Percentiles rank a stretch among this genome's conserved stretches.
These are phyloP conservation scores for Eriocheir sinensis DNA, from an alignment of 1,140 invertebrate species.

Conservation along the genomic window DNA sequence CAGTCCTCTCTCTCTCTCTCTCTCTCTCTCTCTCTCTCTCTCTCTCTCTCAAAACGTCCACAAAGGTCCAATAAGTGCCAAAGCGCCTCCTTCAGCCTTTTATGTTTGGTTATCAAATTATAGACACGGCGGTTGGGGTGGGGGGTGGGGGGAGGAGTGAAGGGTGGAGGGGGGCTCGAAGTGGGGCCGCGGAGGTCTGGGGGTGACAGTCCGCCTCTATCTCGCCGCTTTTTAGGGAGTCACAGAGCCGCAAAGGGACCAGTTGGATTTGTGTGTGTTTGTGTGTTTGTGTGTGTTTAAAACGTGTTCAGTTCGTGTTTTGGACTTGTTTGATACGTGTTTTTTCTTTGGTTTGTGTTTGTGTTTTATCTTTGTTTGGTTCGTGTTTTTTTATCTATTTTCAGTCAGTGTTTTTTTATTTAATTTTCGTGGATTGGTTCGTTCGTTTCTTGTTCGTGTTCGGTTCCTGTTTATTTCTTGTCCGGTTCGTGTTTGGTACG, in stretches of 20 bases:
- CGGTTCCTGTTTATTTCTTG: too few relatives aligned
- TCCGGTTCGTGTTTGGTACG: too few relatives aligned
- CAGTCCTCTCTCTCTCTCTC: background rate
- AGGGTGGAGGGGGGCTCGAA: background rate
- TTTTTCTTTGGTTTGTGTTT: too few relatives aligned
- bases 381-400: too few relatives aligned
- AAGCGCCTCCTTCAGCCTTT: conserved; percentile 43
- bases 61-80: conserved; percentile 54
- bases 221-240: background rate
- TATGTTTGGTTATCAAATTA: conserved; percentile 64
- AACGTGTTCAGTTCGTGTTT: too few relatives aligned
- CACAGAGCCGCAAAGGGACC: background rate
- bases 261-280: too few relatives aligned
- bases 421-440: background rate
- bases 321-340: too few relatives aligned
- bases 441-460: background rate
- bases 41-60: background rate
- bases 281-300: too few relatives aligned
- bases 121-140: background rate
- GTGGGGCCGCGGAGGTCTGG: background rate
- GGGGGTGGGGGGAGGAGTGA: background rate
- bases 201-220: too few relatives aligned
- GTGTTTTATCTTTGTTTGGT: too few relatives aligned
- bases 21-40: background rate
- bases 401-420: background rate